Base-by-base conservation (phyloP, 2,797 vertebrate species). In the Halcyon badia region DNA sequence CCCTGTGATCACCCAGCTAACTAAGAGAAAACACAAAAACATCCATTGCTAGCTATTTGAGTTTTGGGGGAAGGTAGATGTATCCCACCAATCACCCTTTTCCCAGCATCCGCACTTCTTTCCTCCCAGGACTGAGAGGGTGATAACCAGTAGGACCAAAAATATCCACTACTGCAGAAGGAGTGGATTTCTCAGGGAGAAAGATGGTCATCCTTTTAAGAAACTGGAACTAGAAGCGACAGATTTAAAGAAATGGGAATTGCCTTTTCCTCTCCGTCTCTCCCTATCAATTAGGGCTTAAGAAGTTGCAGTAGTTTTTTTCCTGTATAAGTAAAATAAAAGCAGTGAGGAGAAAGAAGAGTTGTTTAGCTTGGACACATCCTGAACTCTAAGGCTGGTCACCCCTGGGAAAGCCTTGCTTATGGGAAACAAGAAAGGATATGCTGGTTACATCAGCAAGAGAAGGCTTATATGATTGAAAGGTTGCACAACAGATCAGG, bases 401-500 rank as follows among this genome's bases (percentile, higher is more conserved):
- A 37, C 26, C 39, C 49, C 54, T 28, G 28, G 76, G 79, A 90
- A 83, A 83, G 14, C 31, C 46, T 76, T 64, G 46, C 30, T 46
- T 73, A 41, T 48, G 60, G 30, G 35, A 84, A 64, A 83, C 25
- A 56, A 39, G 44, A 83, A 52, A 64, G 58, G 42, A 69, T 58
- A 71, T 2, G 30, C 35, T 57, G 25, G 69, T 94, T 96, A 86
- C 54, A 94, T 94, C 87, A 90, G 79, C 79, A 72, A 65, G 54
- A 78, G 49, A 65, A 33, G 42, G 58, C 51, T 92, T 75, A 80
- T 30, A 68, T 13, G 26, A 46, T 37, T 33, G 21, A 46, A 82
- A 70, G 48, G 56, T 88, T 95, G 90, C 86, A 90, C 89, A 95
- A 95, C 70, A 80, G 31, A 82, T 44, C 10, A 31, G 30, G 26